Conservation (phyloP, 2,888 invertebrate genomes). For the Steinernema hermaphroditum region DNA sequence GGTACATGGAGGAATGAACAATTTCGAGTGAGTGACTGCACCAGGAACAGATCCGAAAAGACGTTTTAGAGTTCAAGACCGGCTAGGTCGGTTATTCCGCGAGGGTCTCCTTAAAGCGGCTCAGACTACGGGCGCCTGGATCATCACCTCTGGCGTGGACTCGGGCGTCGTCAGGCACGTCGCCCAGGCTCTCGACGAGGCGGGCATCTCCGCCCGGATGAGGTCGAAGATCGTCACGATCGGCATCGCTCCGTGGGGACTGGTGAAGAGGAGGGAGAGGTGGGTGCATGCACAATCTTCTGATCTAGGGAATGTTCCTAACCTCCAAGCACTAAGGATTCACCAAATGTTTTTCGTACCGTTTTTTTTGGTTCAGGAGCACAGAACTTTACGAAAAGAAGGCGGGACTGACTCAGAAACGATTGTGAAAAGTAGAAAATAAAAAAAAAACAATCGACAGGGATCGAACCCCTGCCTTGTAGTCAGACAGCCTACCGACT, state of each 20-base stretch:
- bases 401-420: too few species aligned
- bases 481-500: too few species aligned
- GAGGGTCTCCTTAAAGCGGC: slow-evolving; percentile 96
- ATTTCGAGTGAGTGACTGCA: slow-evolving; percentile 73
- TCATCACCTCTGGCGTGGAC: slow-evolving; percentile 77
- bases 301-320: not conserved
- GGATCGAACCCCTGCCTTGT: too few species aligned
- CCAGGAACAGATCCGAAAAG: too few species aligned
- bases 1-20: slow-evolving; percentile 94
- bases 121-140: slow-evolving; percentile 97
- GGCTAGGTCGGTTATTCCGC: slow-evolving; percentile 88
- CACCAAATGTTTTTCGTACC: too few species aligned
- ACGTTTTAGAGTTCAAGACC: slow-evolving; percentile 74
- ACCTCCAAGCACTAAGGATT: too few species aligned
- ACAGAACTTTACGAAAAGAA: too few species aligned
- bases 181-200: slow-evolving; percentile 64
- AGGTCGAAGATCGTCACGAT: slow-evolving; percentile 78
- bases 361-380: too few species aligned
- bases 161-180: slow-evolving; percentile 90
- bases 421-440: too few species aligned
- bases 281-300: not conserved
- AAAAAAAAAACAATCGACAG: too few species aligned
- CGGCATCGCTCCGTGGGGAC: slow-evolving; percentile 98
- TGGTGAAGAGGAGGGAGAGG: slow-evolving; percentile 72
- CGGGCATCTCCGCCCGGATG: slow-evolving; percentile 65